A percentile compares a stretch with the other conserved stretches of the same genome.
Conservation (phyloP, 2,113 vertebrate genomes). For the Pseudorhombus dupliciocellatus region DNA sequence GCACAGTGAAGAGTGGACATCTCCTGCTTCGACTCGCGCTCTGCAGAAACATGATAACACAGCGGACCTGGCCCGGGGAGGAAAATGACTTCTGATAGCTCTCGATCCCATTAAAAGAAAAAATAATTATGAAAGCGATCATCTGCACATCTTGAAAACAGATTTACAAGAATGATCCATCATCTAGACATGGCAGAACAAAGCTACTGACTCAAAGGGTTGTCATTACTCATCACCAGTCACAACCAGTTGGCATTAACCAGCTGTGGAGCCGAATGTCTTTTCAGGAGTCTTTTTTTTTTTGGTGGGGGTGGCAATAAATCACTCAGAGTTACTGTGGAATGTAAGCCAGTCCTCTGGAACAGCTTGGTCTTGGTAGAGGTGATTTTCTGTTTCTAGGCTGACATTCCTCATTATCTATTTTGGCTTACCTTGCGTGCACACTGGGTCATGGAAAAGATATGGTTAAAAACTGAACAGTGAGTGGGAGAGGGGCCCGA, state of each 20-base stretch:
- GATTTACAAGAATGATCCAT: slow-evolving; percentile 75
- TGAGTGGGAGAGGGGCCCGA: slow-evolving; percentile 34
- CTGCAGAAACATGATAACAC: slow-evolving; percentile 72
- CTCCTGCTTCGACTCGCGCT: slow-evolving; percentile 54
- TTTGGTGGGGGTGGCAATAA: slow-evolving; percentile 66
- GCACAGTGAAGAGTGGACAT: slow-evolving; percentile 74
- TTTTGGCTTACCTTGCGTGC: slow-evolving; percentile 72
- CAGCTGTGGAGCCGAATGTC: slow-evolving; percentile 80
- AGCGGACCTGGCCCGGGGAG: slow-evolving; percentile 34
- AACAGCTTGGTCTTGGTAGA: slow-evolving; percentile 77
- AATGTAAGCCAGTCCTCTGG: slow-evolving; percentile 72
- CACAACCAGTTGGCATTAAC: slow-evolving; percentile 81
- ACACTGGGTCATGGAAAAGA: slow-evolving; percentile 59
- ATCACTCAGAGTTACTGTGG: slow-evolving; percentile 77
- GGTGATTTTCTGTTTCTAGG: slow-evolving; percentile 75
- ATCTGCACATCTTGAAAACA: slow-evolving; percentile 70
- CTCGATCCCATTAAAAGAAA: slow-evolving; percentile 5
- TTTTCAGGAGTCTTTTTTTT: slow-evolving; percentile 68
- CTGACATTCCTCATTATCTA: slow-evolving; percentile 80
- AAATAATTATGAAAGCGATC: slow-evolving; percentile 55
- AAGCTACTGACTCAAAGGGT: slow-evolving; percentile 78
- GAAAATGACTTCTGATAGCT: slow-evolving; percentile 44
- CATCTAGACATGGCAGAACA: slow-evolving; percentile 76
- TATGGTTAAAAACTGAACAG: slow-evolving; percentile 65
- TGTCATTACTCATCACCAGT: slow-evolving; percentile 82